Evolutionary conservation across 2,888 invertebrate species (phyloP).

Genomic region (Dryobota labecula): DNA sequence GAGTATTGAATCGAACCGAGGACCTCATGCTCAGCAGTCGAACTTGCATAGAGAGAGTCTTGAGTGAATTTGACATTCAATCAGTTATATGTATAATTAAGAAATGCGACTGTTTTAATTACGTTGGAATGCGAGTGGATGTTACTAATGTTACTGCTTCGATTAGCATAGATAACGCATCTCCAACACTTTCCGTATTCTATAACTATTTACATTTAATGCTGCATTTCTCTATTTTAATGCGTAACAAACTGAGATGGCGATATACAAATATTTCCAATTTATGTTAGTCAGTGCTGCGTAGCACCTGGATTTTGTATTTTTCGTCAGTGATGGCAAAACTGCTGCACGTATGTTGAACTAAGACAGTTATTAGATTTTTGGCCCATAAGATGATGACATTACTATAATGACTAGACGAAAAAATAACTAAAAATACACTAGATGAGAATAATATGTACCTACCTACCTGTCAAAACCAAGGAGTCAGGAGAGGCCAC

Average conservation of each 20-base stretch:
- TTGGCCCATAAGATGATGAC: too few relatives aligned
- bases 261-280: not conserved
- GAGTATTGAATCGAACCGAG: not conserved
- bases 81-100: not conserved
- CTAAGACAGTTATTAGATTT: too few relatives aligned
- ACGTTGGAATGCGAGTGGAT: conserved; percentile 14
- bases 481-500: too few relatives aligned
- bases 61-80: not conserved
- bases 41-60: not conserved
- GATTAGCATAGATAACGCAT: conserved; percentile 40
- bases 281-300: not conserved
- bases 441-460: too few relatives aligned
- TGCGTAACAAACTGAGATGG: not conserved
- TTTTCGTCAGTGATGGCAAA: too few relatives aligned
- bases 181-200: conserved; percentile 35
- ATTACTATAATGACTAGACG: too few relatives aligned
- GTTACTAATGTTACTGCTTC: not conserved
- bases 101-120: conserved; percentile 14
- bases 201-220: not conserved
- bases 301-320: too few relatives aligned
- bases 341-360: too few relatives aligned
- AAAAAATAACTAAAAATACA: too few relatives aligned
- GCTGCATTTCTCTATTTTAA: conserved; percentile 31
- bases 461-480: too few relatives aligned
- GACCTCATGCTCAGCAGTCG: too few relatives aligned